Conservation (phyloP, 1,140 invertebrate genomes). For the Aethina tumida region DNA sequence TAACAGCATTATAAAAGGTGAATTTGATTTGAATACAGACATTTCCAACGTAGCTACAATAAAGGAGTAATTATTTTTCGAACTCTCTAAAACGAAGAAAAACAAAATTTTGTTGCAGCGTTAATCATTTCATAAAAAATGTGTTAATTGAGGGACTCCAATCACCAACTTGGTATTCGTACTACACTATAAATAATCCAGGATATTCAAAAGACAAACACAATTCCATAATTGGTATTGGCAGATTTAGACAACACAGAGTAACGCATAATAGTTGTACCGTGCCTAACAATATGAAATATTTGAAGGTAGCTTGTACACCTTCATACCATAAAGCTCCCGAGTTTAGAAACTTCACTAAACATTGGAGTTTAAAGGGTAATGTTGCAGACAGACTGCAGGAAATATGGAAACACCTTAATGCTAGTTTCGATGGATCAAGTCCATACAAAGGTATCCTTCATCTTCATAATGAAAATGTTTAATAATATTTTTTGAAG, state of each 20-base stretch:
- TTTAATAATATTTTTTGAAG: conserved; percentile 9
- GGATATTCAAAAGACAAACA: conserved; percentile 20
- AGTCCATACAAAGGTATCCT: too few relatives aligned
- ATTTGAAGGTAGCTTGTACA: conserved; percentile 8
- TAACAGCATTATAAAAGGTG: conserved; percentile 8
- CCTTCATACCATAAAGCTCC: conserved; percentile 5
- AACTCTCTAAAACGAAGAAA: neutral
- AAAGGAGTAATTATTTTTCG: neutral
- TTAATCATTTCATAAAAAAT: conserved; percentile 15
- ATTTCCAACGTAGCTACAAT: too few relatives aligned
- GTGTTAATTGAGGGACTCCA: conserved; percentile 17
- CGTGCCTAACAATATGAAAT: conserved; percentile 6
- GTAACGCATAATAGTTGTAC: neutral
- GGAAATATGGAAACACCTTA: too few relatives aligned
- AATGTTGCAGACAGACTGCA: too few relatives aligned
- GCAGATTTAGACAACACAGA: conserved; percentile 19
- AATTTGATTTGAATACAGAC: too few relatives aligned
- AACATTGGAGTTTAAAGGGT: conserved; percentile 12
- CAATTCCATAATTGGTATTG: conserved; percentile 23
- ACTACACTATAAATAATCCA: conserved; percentile 15
- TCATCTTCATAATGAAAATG: too few relatives aligned
- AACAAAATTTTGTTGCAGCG: conserved; percentile 11
- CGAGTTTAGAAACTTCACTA: conserved; percentile 13
- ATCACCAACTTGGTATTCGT: conserved; percentile 18
- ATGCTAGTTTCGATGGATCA: too few relatives aligned